These are phyloP conservation scores for Notarius quadriscutis DNA, from an alignment of 2,113 vertebrate species.

Conservation along the genomic window DNA sequence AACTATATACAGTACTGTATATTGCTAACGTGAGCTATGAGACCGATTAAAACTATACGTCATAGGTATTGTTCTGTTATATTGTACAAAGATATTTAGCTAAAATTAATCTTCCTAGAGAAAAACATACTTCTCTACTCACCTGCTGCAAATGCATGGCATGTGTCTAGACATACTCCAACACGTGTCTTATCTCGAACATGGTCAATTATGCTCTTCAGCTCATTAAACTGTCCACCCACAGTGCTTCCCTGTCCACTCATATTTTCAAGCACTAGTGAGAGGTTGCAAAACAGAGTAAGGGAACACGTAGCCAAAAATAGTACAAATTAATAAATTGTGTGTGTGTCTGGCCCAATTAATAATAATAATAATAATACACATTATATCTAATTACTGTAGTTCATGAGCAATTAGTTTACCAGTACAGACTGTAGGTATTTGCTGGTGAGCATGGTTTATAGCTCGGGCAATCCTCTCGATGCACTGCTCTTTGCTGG, in stretches of 20 bases:
- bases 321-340: not conserved
- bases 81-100: conserved; percentile 9
- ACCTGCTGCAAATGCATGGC: conserved; percentile 80
- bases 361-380: conserved; percentile 12
- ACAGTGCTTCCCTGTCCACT: conserved; percentile 76
- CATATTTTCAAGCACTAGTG: conserved; percentile 79
- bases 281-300: not conserved
- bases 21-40: not conserved
- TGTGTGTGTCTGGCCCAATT: not conserved
- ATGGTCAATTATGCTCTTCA: conserved; percentile 72
- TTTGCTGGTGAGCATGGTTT: conserved; percentile 75
- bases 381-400: not conserved
- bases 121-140: conserved; percentile 22
- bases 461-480: conserved; percentile 73
- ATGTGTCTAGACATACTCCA: conserved; percentile 78
- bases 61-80: not conserved
- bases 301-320: not conserved
- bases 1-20: not conserved
- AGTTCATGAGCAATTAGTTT: conserved; percentile 20
- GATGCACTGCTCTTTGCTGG: conserved; percentile 69
- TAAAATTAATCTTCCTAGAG: not conserved
- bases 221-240: conserved; percentile 73
- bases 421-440: conserved; percentile 73
- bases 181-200: conserved; percentile 74
- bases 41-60: not conserved